Conservation (phyloP, 2,113 vertebrate genomes). For the Oreocharis arfaki region DNA sequence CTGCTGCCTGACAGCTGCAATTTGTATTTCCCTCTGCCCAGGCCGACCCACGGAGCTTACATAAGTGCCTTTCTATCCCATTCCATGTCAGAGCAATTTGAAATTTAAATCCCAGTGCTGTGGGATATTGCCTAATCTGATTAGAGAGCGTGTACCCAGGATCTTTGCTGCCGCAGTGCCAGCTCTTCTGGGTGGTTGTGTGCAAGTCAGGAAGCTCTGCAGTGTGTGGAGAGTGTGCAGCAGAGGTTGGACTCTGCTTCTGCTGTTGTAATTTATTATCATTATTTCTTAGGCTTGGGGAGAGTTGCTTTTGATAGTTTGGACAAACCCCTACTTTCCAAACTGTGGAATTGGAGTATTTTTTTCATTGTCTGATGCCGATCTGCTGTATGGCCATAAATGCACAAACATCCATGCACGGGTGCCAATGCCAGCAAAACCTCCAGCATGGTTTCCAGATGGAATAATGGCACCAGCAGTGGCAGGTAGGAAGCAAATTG, state of each 20-base stretch:
- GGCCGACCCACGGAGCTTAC: neutral
- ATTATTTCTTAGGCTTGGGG: neutral
- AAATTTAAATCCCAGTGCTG: neutral
- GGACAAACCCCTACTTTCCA: rapidly evolving
- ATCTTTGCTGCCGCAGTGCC: neutral
- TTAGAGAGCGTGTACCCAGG: neutral
- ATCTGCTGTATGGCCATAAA: neutral
- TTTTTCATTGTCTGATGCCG: neutral
- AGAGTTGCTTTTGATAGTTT: neutral
- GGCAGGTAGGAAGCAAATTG: neutral
- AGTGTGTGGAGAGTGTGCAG: no score
- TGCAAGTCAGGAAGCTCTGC: neutral
- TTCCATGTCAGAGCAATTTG: constrained; percentile 16
- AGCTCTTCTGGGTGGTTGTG: neutral
- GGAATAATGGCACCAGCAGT: neutral
- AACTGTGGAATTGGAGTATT: neutral
- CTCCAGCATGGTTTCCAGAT: neutral
- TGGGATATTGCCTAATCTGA: constrained; percentile 2
- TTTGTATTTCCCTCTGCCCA: neutral
- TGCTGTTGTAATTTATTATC: neutral
- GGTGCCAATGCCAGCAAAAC: neutral
- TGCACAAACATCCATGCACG: rapidly evolving
- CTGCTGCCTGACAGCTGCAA: neutral
- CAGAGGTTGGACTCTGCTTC: neutral
- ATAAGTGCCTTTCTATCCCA: constrained; percentile 6